Percentiles rank a stretch among this genome's conserved stretches.
phyloP scores from a whole-genome alignment of 2,888 invertebrate species.

The Perdita meconis region DNA sequence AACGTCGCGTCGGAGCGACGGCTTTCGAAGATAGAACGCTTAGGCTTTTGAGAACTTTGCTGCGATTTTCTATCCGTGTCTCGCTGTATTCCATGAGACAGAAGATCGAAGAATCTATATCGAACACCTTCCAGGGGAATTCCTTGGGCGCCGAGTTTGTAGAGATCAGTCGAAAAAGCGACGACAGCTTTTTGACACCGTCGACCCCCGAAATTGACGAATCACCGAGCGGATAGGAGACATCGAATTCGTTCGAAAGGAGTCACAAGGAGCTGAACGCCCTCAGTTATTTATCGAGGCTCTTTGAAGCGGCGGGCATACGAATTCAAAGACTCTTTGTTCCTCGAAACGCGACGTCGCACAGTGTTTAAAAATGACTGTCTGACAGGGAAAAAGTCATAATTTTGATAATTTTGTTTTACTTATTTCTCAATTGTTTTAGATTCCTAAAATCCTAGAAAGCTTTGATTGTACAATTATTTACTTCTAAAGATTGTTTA shows the following conservation, averaged over 20 bases:
- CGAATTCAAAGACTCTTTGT: neutral
- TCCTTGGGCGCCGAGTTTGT: no score
- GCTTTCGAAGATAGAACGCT: neutral
- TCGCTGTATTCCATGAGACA: neutral
- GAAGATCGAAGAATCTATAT: neutral
- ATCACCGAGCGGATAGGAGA: neutral
- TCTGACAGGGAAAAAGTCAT: no score
- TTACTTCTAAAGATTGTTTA: no score
- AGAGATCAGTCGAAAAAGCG: no score
- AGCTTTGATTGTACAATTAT: no score
- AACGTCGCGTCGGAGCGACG: neutral
- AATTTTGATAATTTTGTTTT: no score
- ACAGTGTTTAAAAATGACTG: no score
- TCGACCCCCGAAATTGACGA: neutral
- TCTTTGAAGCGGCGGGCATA: neutral
- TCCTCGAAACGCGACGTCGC: conserved; percentile 20
- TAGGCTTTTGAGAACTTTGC: neutral
- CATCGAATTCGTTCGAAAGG: neutral
- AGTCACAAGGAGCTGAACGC: neutral
- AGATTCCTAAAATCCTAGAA: no score
- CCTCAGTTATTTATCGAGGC: neutral
- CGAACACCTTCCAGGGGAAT: no score
- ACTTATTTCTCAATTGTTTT: no score
- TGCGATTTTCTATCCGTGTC: neutral
- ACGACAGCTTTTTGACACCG: neutral